Conservation (phyloP, 2,888 invertebrate species). For the Leucophenga maculata region DNA sequence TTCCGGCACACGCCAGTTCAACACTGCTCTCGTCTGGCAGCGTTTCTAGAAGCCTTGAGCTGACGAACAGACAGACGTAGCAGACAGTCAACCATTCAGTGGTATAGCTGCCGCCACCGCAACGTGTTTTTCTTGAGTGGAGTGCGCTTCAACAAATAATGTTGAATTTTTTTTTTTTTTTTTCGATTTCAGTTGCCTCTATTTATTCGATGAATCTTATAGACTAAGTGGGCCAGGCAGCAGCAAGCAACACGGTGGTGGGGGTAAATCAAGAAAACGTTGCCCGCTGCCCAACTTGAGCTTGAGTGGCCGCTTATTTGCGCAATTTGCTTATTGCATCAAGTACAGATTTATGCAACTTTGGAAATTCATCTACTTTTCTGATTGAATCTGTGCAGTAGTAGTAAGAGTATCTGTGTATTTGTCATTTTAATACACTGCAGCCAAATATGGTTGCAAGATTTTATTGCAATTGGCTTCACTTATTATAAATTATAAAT, state of each 20-base stretch:
- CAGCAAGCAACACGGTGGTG: too few relatives aligned
- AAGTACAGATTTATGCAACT: conserved; percentile 17
- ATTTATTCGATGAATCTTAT: neutral
- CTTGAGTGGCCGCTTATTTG: conserved; percentile 25
- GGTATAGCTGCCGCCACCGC: neutral
- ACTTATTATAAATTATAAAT: too few relatives aligned
- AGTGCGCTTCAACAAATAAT: conserved; percentile 20
- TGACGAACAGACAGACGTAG: neutral
- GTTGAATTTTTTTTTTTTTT: conserved; percentile 1
- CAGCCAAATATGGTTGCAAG: too few relatives aligned
- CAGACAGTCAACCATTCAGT: neutral
- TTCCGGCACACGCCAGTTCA: conserved; percentile 17
- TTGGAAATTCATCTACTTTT: conserved; percentile 18
- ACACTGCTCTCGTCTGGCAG: neutral
- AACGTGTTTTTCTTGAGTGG: conserved; percentile 24
- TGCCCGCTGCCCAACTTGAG: neutral
- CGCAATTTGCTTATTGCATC: conserved; percentile 29
- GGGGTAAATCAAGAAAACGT: neutral
- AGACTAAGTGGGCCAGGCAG: neutral
- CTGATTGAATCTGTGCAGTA: neutral
- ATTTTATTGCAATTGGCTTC: too few relatives aligned
- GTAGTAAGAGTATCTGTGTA: too few relatives aligned
- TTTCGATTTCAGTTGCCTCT: neutral
- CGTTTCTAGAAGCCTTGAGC: neutral
- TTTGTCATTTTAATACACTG: too few relatives aligned